Percentiles rank a stretch among this genome's conserved stretches.
These are phyloP conservation scores for Caenorhabditis latens DNA, from an alignment of 1,140 invertebrate species.

Conservation along the genomic window DNA sequence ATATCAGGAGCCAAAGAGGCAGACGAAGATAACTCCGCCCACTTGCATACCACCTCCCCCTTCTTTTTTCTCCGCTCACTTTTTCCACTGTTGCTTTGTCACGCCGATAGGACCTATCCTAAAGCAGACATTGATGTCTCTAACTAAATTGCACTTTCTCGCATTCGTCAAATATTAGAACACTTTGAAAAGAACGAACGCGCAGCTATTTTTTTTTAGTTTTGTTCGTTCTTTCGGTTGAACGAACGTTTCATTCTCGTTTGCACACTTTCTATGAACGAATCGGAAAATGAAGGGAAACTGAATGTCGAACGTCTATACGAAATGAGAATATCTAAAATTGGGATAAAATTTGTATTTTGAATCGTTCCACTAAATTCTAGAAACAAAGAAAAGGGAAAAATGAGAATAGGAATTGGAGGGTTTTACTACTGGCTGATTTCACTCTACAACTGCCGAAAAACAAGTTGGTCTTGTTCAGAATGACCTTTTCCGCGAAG, in stretches of 20 bases:
- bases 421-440: background rate
- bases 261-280: background rate
- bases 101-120: slow-evolving; percentile 26
- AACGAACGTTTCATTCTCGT: background rate
- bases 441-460: background rate
- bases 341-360: background rate
- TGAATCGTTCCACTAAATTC: background rate
- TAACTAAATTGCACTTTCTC: slow-evolving; percentile 40
- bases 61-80: background rate
- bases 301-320: background rate
- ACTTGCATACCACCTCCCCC: background rate
- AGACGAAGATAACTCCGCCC: background rate
- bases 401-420: no score
- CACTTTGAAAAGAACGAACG: slow-evolving; percentile 6
- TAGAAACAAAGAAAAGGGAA: background rate
- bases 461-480: slow-evolving; percentile 22
- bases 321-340: background rate
- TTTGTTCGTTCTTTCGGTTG: background rate
- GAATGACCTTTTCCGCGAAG: slow-evolving; percentile 4
- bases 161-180: slow-evolving; percentile 41
- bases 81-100: slow-evolving; percentile 20
- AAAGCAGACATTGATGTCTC: slow-evolving; percentile 38
- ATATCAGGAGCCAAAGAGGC: slow-evolving; percentile 9
- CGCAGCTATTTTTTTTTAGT: slow-evolving; percentile 34
- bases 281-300: background rate